Evolutionary conservation across 2,113 vertebrate genomes (phyloP).

Genomic region (Podarcis raffonei): DNA sequence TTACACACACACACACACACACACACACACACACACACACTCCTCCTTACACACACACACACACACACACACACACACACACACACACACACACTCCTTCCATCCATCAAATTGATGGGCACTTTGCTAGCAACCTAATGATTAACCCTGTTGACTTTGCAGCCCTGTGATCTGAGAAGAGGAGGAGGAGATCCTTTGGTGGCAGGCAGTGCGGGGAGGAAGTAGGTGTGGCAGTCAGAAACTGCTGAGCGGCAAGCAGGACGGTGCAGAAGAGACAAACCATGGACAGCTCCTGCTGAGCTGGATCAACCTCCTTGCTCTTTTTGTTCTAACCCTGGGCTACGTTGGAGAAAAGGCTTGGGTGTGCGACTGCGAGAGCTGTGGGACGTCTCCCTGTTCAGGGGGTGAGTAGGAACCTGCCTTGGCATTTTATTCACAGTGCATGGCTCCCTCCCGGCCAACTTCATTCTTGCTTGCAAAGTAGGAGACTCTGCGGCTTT

Average conservation of each 20-base stretch:
- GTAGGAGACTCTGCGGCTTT: not conserved
- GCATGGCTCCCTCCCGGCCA: too few species aligned
- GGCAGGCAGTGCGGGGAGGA: not conserved
- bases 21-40: not conserved
- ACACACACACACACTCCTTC: not conserved
- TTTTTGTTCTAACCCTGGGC: not conserved
- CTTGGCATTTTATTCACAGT: not conserved
- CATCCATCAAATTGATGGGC: not conserved
- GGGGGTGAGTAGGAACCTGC: not conserved
- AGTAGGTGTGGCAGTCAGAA: slow-evolving; percentile 13
- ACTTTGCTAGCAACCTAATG: slow-evolving; percentile 5
- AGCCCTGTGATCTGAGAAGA: not conserved
- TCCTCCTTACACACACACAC: not conserved
- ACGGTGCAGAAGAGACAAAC: not conserved
- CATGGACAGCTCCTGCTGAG: slow-evolving; percentile 37
- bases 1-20: not conserved
- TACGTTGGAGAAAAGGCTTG: not conserved
- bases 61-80: too few species aligned
- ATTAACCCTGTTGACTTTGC: slow-evolving; percentile 28
- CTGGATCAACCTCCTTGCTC: not conserved
- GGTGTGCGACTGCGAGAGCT: not conserved
- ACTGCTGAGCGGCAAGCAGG: not conserved
- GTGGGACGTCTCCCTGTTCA: not conserved
- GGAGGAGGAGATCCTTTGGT: not conserved
- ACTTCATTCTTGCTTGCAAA: not conserved